Evolutionary conservation across 2,888 invertebrate genomes (phyloP), one percentile per base, ranked within the genome.

Genomic region (Leptinotarsa tumamoca): DNA sequence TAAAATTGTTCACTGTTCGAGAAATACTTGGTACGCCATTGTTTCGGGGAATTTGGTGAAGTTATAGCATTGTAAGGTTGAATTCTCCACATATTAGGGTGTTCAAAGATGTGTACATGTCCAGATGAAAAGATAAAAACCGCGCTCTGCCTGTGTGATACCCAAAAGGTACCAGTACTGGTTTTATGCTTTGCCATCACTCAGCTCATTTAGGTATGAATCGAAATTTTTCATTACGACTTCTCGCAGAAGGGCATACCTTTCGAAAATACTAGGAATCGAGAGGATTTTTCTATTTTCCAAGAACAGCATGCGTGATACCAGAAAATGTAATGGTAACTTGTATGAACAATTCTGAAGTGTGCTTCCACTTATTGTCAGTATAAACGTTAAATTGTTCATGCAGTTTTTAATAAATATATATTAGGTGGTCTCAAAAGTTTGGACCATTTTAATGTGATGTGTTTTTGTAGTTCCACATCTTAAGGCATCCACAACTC

Each of bases 41-140:
- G 81, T 82, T 82, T 82, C 81, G 79, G 73, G 73, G 80, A 82
- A 82, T 78, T 78, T 76, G 68, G 77, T 77, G 58, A 72, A 80
- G 76, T 77, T 80, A 78, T 74, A 66, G 77, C 74, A 75, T 74
- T 77, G 73, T 73, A 76, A 78, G 75, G 76, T 76, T 70, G 71
- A 78, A 82, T 82, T 79, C 80, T 73, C 78, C 77, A 80, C 81
- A 82, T 82, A 82, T 82, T 80, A 79, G 78, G 79, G 78, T 78
- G 78, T 76, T 80, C 77, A 74, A 78, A 78, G 79, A 80, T 79
- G 74, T 79, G 80, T 78, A 80, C 76, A 74, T 78, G 79, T 80
- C 71, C 69, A 75, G 79, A 79, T 78, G 73, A 74, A 74, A 77
- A 75, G 79, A 79, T 76, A 79, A 80, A 76, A 79, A 79, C 71